phyloP scores from a whole-genome alignment of 2,113 vertebrate species.

The Upupa epops region DNA sequence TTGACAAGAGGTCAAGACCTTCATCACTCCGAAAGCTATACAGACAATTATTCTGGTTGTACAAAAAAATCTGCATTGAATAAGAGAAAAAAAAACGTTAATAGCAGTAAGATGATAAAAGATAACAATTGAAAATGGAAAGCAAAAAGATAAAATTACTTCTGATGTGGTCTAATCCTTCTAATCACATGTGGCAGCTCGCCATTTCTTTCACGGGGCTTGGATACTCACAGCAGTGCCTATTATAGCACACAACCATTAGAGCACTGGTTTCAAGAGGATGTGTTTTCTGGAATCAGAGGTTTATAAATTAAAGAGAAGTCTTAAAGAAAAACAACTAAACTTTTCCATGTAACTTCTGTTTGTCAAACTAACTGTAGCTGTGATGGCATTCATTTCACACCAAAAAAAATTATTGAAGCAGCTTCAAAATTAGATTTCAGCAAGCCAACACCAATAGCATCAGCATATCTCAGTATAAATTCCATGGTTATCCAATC shows the following conservation, averaged over 20 bases:
- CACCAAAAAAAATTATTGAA: not conserved
- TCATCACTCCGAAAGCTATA: not conserved
- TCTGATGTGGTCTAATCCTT: not conserved
- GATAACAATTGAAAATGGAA: not conserved
- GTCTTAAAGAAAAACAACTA: not conserved
- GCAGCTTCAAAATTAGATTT: not conserved
- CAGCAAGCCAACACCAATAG: not conserved
- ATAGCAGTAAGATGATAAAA: conserved; percentile 7
- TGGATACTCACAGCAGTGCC: not conserved
- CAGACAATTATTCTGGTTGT: not conserved
- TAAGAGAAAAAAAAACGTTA: not conserved
- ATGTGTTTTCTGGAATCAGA: not conserved
- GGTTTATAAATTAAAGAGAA: not conserved
- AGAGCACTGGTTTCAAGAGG: not conserved
- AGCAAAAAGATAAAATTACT: not conserved
- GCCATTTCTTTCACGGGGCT: not conserved
- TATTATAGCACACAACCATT: not conserved
- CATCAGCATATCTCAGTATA: not conserved
- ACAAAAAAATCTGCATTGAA: not conserved
- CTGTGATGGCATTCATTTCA: not conserved
- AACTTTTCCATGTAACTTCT: not conserved
- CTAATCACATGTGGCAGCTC: not conserved
- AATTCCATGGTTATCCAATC: not conserved
- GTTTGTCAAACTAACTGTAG: not conserved
- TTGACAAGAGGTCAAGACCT: not conserved